Conservation (phyloP, 92 coral and sea anemone species). For the Siderastrea radians region DNA sequence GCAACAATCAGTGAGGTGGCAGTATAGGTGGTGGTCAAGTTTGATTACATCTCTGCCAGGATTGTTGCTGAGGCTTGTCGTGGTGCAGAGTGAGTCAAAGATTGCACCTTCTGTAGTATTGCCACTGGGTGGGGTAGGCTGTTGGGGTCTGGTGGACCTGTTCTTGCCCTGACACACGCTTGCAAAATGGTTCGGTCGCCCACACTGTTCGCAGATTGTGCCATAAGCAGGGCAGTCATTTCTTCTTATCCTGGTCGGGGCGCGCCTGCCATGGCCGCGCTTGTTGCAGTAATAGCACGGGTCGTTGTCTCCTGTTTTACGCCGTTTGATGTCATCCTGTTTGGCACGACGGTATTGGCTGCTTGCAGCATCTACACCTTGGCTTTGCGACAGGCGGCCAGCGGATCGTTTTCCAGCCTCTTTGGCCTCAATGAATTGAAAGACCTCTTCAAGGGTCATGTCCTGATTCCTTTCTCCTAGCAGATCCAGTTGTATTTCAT, state of each 20-base stretch:
- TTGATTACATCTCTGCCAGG: constrained; percentile 22
- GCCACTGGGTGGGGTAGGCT: neutral
- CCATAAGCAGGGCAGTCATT: constrained; percentile 75
- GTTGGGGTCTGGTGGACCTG: neutral
- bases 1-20: neutral
- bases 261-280: constrained; percentile 72
- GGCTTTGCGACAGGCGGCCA: too few species aligned
- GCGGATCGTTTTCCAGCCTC: too few species aligned
- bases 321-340: too few species aligned
- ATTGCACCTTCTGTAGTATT: constrained; percentile 8
- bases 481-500: too few species aligned
- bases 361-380: too few species aligned
- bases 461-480: too few species aligned
- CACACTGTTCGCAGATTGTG: constrained; percentile 54
- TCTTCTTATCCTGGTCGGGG: constrained; percentile 52
- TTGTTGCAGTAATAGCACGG: constrained; percentile 64
- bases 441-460: too few species aligned
- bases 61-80: neutral
- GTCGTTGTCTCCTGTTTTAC: too few species aligned
- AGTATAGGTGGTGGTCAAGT: constrained; percentile 32
- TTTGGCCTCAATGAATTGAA: too few species aligned
- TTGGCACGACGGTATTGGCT: too few species aligned
- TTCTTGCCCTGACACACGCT: constrained; percentile 67
- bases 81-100: constrained; percentile 12
- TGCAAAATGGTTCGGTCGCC: constrained; percentile 48